Evolutionary conservation across 2,113 vertebrate genomes (phyloP), one percentile per base, ranked within the genome.

Genomic region (Orientallactaga bullata): DNA sequence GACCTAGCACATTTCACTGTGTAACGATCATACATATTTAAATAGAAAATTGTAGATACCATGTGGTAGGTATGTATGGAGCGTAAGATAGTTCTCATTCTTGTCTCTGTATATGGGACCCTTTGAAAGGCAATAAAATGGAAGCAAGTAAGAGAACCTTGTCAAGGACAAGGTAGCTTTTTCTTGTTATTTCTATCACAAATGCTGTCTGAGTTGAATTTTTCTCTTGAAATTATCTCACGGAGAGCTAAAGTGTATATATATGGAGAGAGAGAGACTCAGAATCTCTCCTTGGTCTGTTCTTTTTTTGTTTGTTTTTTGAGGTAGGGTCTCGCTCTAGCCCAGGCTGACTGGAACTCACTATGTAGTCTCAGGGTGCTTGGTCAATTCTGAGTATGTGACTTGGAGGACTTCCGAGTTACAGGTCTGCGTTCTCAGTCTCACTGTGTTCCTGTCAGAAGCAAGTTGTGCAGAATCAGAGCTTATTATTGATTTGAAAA

Each of bases 401-500:
- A n/a, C n/a, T n/a, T n/a, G 16, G 60, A 60, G 68, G 92, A 1
- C 68, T 91, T 84, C 7, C 12, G 30, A 15, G 1, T 74, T 0
- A 2, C 17, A 15, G 94, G 32, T 13, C 13, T 61, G 2, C 23
- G 61, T 20, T 63, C 61, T 63, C 24, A 23, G 20, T 63, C 61
- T 63, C 20, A 12, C 55, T 55, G 55, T 55, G 55, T 55, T 24
- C 85, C 89, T 16, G 71, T 90, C 88, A 72, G 91, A 78, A 72
- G 7, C 47, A 69, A 37, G 92, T 47, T 87, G 85, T 88, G 23
- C 80, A 17, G 93, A 95, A 89, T 28, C 28, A 39, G 63, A 39
- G 47, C 55, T 95, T 93, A 82, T 95, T 93, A 82, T 61, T 97
- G 93, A 97, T 96, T 88, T 88, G 94, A 97, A 95, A 84, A 91